Evolutionary conservation across 64 coral and sea anemone species (phyloP).

Genomic region (Exaiptasia diaphana): DNA sequence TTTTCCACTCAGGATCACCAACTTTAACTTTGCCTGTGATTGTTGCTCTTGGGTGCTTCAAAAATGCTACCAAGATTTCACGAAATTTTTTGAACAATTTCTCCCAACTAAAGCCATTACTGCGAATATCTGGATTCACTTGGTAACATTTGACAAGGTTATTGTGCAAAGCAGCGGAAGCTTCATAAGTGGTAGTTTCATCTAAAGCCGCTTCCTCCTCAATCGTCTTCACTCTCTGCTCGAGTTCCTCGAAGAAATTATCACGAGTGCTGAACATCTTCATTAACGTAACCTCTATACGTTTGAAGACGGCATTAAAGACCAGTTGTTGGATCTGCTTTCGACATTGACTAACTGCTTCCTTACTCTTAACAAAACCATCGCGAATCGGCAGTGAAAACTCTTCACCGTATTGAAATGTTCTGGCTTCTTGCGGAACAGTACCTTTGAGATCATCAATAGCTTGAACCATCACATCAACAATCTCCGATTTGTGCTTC

Average conservation of each 20-base stretch:
- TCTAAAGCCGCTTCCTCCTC: conserved; percentile 14
- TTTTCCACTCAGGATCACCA: conserved; percentile 32
- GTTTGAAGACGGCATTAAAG: conserved; percentile 17
- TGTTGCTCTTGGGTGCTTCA: not conserved
- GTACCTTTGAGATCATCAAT: not conserved
- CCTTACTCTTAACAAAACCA: conserved; percentile 14
- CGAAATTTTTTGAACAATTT: not conserved
- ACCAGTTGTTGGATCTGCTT: conserved; percentile 40
- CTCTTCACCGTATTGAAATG: conserved; percentile 23
- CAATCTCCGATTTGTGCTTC: not conserved
- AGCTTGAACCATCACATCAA: not conserved
- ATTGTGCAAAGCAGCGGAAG: not conserved
- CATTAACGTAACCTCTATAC: not conserved
- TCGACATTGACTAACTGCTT: conserved; percentile 17
- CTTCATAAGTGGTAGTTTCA: not conserved
- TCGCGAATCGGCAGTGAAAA: not conserved
- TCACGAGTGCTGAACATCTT: conserved; percentile 50
- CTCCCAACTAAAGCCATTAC: not conserved
- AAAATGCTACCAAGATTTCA: not conserved
- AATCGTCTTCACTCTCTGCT: conserved; percentile 22
- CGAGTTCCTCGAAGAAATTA: conserved; percentile 13
- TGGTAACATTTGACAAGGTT: conserved; percentile 46
- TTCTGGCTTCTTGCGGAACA: conserved; percentile 7
- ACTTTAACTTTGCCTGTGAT: conserved; percentile 12
- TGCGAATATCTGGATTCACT: not conserved